Percentiles rank a stretch among this genome's conserved stretches.
phyloP scores from a whole-genome alignment of 2,797 vertebrate genomes.

The Zalophus californianus region DNA sequence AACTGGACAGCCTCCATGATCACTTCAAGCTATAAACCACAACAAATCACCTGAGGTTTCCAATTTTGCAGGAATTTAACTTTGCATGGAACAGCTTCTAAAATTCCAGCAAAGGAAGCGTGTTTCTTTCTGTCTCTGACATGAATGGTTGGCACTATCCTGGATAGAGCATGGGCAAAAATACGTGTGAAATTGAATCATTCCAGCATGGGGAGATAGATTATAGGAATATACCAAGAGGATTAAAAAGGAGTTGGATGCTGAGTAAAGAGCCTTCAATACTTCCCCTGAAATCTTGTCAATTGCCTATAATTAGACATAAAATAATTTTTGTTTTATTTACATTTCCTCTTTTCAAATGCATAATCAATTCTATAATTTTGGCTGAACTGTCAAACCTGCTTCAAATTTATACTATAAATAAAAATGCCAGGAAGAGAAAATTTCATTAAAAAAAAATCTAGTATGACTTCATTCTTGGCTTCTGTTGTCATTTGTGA shows the following conservation, averaged over 20 bases:
- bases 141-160: background rate
- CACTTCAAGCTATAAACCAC: conserved; percentile 26
- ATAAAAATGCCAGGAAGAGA: background rate
- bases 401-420: background rate
- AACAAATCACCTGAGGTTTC: conserved; percentile 41
- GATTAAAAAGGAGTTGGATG: background rate
- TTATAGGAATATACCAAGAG: background rate
- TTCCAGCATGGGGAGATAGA: background rate
- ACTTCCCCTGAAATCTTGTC: background rate
- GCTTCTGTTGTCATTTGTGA: background rate
- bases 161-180: background rate
- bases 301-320: background rate
- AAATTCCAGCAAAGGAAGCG: background rate
- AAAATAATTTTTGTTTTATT: conserved; percentile 11
- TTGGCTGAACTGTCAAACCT: background rate
- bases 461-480: background rate
- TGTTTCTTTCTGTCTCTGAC: background rate
- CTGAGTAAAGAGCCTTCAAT: background rate
- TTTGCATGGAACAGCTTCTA: background rate
- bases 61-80: conserved; percentile 48
- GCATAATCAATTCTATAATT: background rate
- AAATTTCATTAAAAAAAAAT: background rate
- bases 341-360: background rate
- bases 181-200: background rate
- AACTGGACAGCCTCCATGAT: background rate